Evolutionary conservation across 2,797 vertebrate genomes (phyloP), one percentile per base, ranked within the genome.

Genomic region (Falco concolor): DNA sequence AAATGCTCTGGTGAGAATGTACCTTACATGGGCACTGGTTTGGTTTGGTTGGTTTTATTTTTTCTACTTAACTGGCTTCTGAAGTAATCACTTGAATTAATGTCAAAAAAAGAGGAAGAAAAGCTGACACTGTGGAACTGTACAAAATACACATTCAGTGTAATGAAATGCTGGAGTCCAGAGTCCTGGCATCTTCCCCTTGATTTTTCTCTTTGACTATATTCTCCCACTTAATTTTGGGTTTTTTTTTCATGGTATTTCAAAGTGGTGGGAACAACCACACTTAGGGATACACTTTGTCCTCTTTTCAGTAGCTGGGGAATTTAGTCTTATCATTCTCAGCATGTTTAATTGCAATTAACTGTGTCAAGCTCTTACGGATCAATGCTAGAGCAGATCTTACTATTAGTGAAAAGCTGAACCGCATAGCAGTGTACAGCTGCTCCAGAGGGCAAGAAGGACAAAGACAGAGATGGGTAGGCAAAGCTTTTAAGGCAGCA

Each of bases 311-410:
- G 28, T 69, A 38, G 47, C 81, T 38, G 22, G 68, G 45, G 90
- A 82, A 56, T 96, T 95, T 61, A 86, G 57, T 63, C 73, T 76
- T 94, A 56, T 67, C 59, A 84, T 82, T 90, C 47, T 42, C 65
- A 87, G 77, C 64, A 92, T 91, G 91, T 90, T 90, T 89, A 87
- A 89, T 85, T 74, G 80, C 83, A 91, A n/a, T 93, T 92, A 95
- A 60, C 64, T 69, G 40, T 86, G 77, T 89, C 57, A 77, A 63
- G 75, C 78, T 89, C 61, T 68, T 94, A 63, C 6, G 24, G 94
- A 92, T 96, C 92, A 93, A 42, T 93, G 91, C 38, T 79, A 76
- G 50, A 86, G 53, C 57, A 89, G 75, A 63, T 87, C 81, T 65
- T 85, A 40, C 19, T 67, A 2, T 54, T 79, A 47, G 54, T 78